Evolutionary conservation across 2,888 invertebrate genomes (phyloP).

Genomic region (Melanchra persicariae): DNA sequence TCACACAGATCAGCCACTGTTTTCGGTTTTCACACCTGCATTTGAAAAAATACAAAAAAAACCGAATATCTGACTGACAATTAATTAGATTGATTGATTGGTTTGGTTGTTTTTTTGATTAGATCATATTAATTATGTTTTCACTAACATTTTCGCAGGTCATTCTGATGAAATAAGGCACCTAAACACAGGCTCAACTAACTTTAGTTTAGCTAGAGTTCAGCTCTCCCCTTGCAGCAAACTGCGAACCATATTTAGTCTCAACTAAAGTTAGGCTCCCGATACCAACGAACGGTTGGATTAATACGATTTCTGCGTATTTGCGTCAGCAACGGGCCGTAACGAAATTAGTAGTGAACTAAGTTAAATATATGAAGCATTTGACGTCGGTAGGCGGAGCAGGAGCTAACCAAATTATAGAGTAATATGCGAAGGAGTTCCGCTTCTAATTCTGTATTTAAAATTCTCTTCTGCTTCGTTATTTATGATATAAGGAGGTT

Average conservation of each 20-base stretch:
- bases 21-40: too few relatives aligned
- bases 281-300: slow-evolving; percentile 50
- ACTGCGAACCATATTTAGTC: slow-evolving; percentile 33
- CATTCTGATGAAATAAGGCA: not conserved
- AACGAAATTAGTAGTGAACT: slow-evolving; percentile 67
- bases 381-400: slow-evolving; percentile 51
- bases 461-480: slow-evolving; percentile 12
- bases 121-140: too few relatives aligned
- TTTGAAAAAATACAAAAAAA: too few relatives aligned
- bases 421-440: slow-evolving; percentile 55
- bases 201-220: slow-evolving; percentile 11
- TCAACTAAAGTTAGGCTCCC: slow-evolving; percentile 42
- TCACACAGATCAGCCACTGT: too few relatives aligned
- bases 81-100: too few relatives aligned
- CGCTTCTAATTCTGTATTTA: slow-evolving; percentile 43
- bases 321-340: slow-evolving; percentile 63
- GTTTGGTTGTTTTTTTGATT: too few relatives aligned
- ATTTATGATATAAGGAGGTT: not conserved
- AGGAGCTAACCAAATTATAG: slow-evolving; percentile 64
- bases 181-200: not conserved
- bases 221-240: slow-evolving; percentile 10
- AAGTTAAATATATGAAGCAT: slow-evolving; percentile 65
- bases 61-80: too few relatives aligned
- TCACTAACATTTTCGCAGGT: not conserved
- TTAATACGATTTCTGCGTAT: slow-evolving; percentile 68